Base-by-base conservation (phyloP, 53 echinoderm and acorn worm genomes). In the Mesocentrotus franciscanus region DNA sequence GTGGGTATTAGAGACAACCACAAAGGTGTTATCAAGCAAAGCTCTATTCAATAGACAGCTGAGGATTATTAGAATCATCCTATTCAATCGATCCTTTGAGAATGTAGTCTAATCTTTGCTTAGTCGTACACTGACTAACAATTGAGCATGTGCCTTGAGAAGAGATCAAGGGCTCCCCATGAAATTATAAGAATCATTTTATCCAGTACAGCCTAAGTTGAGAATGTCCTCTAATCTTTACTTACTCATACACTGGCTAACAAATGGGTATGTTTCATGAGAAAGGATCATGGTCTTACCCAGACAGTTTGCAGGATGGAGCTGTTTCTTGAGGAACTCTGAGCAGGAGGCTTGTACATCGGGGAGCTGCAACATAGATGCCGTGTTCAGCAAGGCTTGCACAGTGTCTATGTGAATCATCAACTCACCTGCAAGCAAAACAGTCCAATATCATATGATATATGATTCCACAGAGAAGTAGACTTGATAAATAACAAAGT, bases 281-380 rank as follows among this genome's bases (percentile, higher is more conserved):
- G 39, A 79, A 79, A 30, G 16, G 90, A 30, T 60, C 0, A 58
- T 3, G 27, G 85, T 30, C 90, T 92, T 92, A 98, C 98, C 98
- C 32, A 98, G 97, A 92, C 98, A 98, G 95, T 98, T 98, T 34
- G 97, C 96, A 62, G 98, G 98, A 93, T 98, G 98, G 16, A 98
- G 95, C 59, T 98, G 97, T n/a, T 96, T 97, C 97, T 98, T 98
- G 71, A 98, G 97, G 95, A 98, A 98, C 85, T 98, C 97, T 39
- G 98, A 98, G 95, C 98, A 98, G 4, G 98, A 96, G 56, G 92
- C 95, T 71, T 98, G 98, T 56, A 98, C 98, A 93, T 97, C 97
- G 18, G 96, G 79, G n/a, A 98, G 95, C 78, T 98, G 98, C 17
- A 98, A 85, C 95, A 98, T 96, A 85, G 98, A 97, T 6, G 98